phyloP scores from a whole-genome alignment of 1,140 invertebrate genomes.

The Drosophila cardini region DNA sequence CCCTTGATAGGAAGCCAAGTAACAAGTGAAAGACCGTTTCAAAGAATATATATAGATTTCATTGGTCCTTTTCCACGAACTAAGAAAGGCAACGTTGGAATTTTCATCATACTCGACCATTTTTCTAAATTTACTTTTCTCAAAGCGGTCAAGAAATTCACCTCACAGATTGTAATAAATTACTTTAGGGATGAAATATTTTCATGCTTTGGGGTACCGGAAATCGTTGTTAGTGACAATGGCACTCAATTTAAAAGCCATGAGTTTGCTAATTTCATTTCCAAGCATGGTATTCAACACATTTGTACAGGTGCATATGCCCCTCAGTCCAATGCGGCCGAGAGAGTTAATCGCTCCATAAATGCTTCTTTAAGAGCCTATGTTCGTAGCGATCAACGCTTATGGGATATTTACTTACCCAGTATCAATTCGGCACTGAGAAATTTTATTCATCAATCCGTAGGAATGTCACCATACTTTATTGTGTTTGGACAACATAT shows the following conservation, averaged over 20 bases:
- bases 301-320: slow-evolving; percentile 3
- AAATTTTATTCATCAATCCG: not conserved
- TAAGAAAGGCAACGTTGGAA: not conserved
- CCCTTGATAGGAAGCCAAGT: not conserved
- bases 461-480: not conserved
- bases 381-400: too few species aligned
- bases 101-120: too few species aligned
- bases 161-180: not conserved
- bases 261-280: slow-evolving; percentile 3
- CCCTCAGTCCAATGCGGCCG: too few species aligned
- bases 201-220: slow-evolving; percentile 1
- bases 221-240: slow-evolving; percentile 12
- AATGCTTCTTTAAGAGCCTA: too few species aligned
- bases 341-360: too few species aligned
- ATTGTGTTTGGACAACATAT: not conserved
- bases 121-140: slow-evolving; percentile 6
- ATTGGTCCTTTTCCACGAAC: not conserved
- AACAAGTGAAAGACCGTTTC: not conserved
- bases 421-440: not conserved
- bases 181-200: not conserved
- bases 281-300: not conserved
- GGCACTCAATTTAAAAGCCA: slow-evolving; percentile 18
- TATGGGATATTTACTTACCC: not conserved
- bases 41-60: slow-evolving; percentile 2
- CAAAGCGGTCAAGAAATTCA: not conserved